Base-by-base conservation (phyloP, 2,113 vertebrate species). In the Pachycephala philippinensis region DNA sequence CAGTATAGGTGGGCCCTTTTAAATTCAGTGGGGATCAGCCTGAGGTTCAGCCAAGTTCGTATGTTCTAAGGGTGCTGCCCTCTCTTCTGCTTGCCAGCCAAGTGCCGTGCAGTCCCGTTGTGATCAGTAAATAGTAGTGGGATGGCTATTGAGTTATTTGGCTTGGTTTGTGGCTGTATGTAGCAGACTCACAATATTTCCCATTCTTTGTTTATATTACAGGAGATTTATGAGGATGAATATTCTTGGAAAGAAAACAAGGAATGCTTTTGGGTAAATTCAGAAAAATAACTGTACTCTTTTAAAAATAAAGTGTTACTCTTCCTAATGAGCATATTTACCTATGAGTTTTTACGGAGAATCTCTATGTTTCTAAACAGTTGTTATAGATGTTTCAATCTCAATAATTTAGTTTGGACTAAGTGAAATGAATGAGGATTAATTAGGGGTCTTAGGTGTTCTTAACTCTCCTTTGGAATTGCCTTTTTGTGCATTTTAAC, bases 171-270 rank as follows among this genome's bases (percentile, higher is more conserved):
- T 75, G 45, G 27, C 42, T 69, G 35, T 61, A 26, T 63, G 49
- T 39, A 56, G 47, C 61, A 75, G 40, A 75, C 54, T 76, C 54
- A 61, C 35, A 69, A n/a, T 40, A 63, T 75, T 75, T 74, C 23
- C 23, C 9, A 9, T 75, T 91, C 42, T 91, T 59, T 86, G 77
- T 87, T 81, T 91, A 30, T 75, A 39, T 91, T 91, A 42, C 83
- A 91, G 90, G 90, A 91, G 54, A 81, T 91, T 75, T 87, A 91
- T 69, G 54, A 69, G 23, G 35, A 87, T 17, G 69, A 91, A 56
- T 87, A 81, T 69, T 81, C 83, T 81, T 91, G 89, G 89, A 91
- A 91, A 69, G 83, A 87, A 81, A 91, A 91, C 83, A 87, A 91
- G 61, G 90, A 91, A 81, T 91, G 76, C 47, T 91, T 91, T 87